These are phyloP conservation scores for Labeo calbasu DNA, from an alignment of 2,797 vertebrate species.

Conservation along the genomic window DNA sequence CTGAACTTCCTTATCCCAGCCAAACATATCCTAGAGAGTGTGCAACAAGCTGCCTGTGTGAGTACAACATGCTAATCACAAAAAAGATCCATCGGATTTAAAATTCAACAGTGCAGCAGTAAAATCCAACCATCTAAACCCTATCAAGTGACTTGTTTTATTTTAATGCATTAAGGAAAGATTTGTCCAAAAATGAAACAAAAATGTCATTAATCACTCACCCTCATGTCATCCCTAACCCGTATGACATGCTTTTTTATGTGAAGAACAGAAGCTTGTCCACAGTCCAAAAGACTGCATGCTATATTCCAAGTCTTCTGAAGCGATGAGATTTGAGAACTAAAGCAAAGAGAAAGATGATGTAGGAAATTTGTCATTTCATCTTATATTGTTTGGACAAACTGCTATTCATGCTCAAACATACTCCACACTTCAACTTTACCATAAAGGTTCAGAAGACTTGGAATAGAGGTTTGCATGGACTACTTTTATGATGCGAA, in stretches of 20 bases:
- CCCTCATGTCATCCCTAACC: neutral
- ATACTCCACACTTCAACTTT: neutral
- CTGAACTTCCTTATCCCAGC: slow-evolving; percentile 93
- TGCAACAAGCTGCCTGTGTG: slow-evolving; percentile 92
- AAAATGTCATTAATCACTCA: neutral
- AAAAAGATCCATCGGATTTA: neutral
- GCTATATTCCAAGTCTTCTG: neutral
- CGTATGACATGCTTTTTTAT: neutral
- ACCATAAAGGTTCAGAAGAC: neutral
- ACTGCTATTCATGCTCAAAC: neutral
- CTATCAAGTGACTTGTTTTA: neutral
- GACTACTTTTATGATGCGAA: neutral
- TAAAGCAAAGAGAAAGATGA: neutral
- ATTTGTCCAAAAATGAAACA: neutral
- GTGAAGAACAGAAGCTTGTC: neutral
- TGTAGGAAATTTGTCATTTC: neutral
- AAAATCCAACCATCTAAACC: neutral
- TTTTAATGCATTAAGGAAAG: neutral
- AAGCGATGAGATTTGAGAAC: neutral
- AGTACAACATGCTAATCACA: slow-evolving; percentile 67
- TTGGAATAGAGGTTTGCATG: neutral
- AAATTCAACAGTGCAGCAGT: neutral
- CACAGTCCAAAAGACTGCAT: neutral
- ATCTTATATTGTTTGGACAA: neutral
- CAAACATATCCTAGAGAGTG: slow-evolving; percentile 91